Conservation (phyloP, 2,797 vertebrate genomes). For the Melanotaenia boesemani region DNA sequence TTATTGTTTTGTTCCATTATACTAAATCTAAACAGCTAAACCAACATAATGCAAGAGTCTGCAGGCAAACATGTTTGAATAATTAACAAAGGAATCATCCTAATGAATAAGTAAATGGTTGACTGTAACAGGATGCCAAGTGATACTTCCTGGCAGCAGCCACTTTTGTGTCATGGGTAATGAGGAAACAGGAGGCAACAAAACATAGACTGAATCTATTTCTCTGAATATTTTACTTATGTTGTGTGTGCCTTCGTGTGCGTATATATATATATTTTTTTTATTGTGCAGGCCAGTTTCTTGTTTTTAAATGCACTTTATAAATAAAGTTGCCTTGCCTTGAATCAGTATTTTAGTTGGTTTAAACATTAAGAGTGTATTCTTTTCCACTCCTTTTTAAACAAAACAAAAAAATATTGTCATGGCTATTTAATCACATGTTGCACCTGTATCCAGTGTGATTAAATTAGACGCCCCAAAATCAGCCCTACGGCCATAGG, state of each 20-base stretch:
- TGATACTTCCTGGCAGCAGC: slow-evolving; percentile 71
- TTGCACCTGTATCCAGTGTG: slow-evolving; percentile 6
- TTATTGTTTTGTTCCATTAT: not conserved
- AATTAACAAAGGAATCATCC: slow-evolving; percentile 81
- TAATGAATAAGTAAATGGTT: slow-evolving; percentile 83
- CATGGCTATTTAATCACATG: not conserved
- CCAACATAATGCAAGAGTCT: slow-evolving; percentile 37
- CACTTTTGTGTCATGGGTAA: slow-evolving; percentile 53
- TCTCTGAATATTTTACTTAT: not conserved
- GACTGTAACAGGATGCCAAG: slow-evolving; percentile 75
- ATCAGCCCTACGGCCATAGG: slow-evolving; percentile 39
- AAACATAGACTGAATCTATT: slow-evolving; percentile 15
- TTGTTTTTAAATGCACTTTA: too few relatives aligned
- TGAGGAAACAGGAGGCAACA: slow-evolving; percentile 48
- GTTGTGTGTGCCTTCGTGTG: not conserved
- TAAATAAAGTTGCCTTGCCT: not conserved
- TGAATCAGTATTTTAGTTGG: slow-evolving; percentile 27
- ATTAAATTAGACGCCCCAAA: slow-evolving; percentile 25
- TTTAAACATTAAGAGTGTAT: not conserved
- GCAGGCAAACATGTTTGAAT: slow-evolving; percentile 76
- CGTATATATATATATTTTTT: too few relatives aligned
- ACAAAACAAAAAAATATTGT: not conserved
- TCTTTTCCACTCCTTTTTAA: slow-evolving; percentile 3
- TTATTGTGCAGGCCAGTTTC: too few relatives aligned
- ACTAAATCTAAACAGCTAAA: slow-evolving; percentile 10